Evolutionary conservation across 2,888 invertebrate genomes (phyloP), one percentile per base, ranked within the genome.

Genomic region (Perizoma affinitatum): DNA sequence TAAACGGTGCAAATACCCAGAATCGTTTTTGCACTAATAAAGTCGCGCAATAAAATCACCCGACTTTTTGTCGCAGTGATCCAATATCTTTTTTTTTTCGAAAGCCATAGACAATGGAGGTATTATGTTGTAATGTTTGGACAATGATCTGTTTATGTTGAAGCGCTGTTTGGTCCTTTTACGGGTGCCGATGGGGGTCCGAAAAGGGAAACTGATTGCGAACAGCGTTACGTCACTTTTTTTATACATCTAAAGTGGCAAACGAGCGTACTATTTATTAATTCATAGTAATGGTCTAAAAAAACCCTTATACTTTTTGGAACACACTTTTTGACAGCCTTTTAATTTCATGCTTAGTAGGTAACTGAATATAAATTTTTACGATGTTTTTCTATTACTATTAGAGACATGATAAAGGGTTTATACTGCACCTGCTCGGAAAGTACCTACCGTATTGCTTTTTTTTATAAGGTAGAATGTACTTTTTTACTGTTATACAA

Each of bases 1-100:
- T 86, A 86, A 87, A 87, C 76, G 74, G 72, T 66, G 71, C 66
- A 73, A 71, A 81, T 84, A 79, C 81, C 73, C 73, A 79, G 82
- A 86, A 85, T 60, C 54, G 76, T 89, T 88, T 88, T 90, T 90
- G 90, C 87, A 76, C 84, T 80, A 89, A 89, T 91, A 90, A 90
- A 90, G 72, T 74, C 62, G 67, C 68, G 72, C 68, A 74, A 73
- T 86, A 83, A 83, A 78, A 65, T 78, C 71, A 72, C 65, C 73
- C 74, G 61, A 71, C 64, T 76, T 83, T 82, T 82, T 83, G 79
- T 75, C 74, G 63, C 71, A 54, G 69, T 80, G 79, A 78, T 82
- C 82, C 74, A 81, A 76, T 81, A 79, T 82, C 76, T 78, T 84
- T 78, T 75, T 84, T 78, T 75, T 68, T 58, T 66, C 65, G 52